Evolutionary conservation across 1,140 invertebrate genomes (phyloP).

Genomic region (Drosophila kanapiae): DNA sequence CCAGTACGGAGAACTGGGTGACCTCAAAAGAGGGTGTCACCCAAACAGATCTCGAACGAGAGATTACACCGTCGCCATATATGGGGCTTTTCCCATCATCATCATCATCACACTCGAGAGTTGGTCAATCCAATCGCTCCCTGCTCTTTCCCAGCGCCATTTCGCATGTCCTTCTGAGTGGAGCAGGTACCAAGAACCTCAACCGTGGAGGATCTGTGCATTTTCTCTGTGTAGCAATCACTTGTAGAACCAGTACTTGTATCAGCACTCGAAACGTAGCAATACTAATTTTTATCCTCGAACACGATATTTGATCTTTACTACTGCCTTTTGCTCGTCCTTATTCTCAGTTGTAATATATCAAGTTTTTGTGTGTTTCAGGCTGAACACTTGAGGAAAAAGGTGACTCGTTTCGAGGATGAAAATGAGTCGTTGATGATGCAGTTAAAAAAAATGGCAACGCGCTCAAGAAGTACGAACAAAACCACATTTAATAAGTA

Average conservation of each 20-base stretch:
- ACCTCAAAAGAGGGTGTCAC: constrained; percentile 9
- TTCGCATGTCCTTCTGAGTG: constrained; percentile 67
- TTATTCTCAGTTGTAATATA: constrained; percentile 50
- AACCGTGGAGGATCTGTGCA: constrained; percentile 9
- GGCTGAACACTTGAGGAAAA: constrained; percentile 93
- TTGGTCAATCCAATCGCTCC: constrained; percentile 39
- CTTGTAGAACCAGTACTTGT: constrained; percentile 38
- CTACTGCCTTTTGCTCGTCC: constrained; percentile 9
- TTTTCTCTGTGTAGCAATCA: constrained; percentile 37
- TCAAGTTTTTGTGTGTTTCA: constrained; percentile 86
- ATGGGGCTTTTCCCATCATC: constrained; percentile 56
- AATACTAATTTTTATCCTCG: constrained; percentile 75
- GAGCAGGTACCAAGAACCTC: constrained; percentile 65
- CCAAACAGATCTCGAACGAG: constrained; percentile 63
- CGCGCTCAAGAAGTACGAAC: constrained; percentile 91
- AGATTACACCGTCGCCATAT: constrained; percentile 66
- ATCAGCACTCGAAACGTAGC: background rate
- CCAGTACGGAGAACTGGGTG: constrained; percentile 34
- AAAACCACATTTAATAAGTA: constrained; percentile 44
- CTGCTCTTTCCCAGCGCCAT: constrained; percentile 79
- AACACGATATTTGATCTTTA: constrained; percentile 51
- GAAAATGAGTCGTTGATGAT: constrained; percentile 96
- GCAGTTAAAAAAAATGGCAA: constrained; percentile 97
- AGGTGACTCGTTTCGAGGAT: constrained; percentile 94
- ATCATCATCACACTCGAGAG: constrained; percentile 36